Evolutionary conservation across 2,113 vertebrate genomes (phyloP), one percentile per base, ranked within the genome.

Genomic region (Helogale parvula): DNA sequence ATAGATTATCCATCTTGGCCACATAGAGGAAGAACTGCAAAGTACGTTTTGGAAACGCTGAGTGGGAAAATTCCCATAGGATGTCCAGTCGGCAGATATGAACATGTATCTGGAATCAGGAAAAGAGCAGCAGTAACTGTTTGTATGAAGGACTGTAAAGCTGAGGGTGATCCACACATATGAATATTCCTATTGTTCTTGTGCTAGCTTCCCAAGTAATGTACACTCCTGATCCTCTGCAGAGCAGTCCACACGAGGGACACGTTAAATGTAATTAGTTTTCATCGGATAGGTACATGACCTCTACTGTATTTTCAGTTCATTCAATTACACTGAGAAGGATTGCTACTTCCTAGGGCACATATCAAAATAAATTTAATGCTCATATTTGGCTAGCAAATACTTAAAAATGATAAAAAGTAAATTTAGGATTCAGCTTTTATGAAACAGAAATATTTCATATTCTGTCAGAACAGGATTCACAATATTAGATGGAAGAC

Each of bases 291-390:
- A 14, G 50, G 6, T 84, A 66, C 7, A 57, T 80, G 33, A 5
- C 33, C 3, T 83, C 15, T 45, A 19, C 57, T 92, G 25, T 94
- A 90, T 84, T 96, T 94, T 83, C 79, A 33, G 45, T 57, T 96
- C 35, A 81, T 89, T 94, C 13, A 33, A 2, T 87, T 85, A 77
- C 29, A 82, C 31, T 79, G 33, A 74, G 13, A 88, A 74, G 11
- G 45, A 47, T n/a, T 57, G 19, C 13, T 71, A 89, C 92, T 93
- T 96, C 35, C 23, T 69, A 80, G 50, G 21, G 9, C 33, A 80
- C 7, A 10, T 68, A 14, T 41, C 91, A 93, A 63, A 10, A 45
- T 74, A 85, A 25, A 93, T 82, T 31, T 57, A 71, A 27, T 27
- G 69, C 45, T 77, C 35, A 21, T 54, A 12, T 41, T 6, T 71